Base-by-base conservation (phyloP, 2,888 invertebrate genomes). In the Melieria crassipennis region DNA sequence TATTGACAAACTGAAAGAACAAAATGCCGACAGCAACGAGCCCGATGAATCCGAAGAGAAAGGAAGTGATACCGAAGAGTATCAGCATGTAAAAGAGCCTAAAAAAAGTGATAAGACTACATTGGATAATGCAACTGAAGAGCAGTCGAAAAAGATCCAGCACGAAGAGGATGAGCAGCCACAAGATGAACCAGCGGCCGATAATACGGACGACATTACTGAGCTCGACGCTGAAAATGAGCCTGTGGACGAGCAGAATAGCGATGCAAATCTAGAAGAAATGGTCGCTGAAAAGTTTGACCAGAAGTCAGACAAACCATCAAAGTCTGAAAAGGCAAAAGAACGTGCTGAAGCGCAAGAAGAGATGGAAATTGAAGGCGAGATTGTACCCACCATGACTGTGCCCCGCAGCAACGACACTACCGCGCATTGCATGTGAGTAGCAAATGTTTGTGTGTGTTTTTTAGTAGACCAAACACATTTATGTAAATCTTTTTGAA, bases 51-150 rank as follows among this genome's bases (percentile, higher is more conserved):
- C 90, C 4, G 68, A 72, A 6, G 85, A 87, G 0, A 88, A 89
- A 9, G 89, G 90, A 10, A 87, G 90, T 16, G 86, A 89, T 10
- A 84, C 87, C 3, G 92, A 94, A 72, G 90, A 93, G 74, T 96
- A 92, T 86, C 93, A 96, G 82, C 96, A 97, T 83, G 92, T 97
- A 4, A 92, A 93, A 80, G 92, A 95, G 76, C 91, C 93, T 0
- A 92, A 93, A 73, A 90, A 91, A 72, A 89, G 90, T 75, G 92
- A 94, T 81, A 89, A 92, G 69, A 92, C 94, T 83, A 89, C 91
- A 3, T 84, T 93, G 76, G 94, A 94, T 78, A 91, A 91, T 65
- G 94, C 94, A 0, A 94, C 93, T 0, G 91, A 94, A 84, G 96
- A 97, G 76, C 96, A 97, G 87, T 93, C 93, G 0, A 87, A 86